These are phyloP conservation scores for Drosophila algonquin DNA, from an alignment of 2,888 invertebrate species.

Conservation along the genomic window DNA sequence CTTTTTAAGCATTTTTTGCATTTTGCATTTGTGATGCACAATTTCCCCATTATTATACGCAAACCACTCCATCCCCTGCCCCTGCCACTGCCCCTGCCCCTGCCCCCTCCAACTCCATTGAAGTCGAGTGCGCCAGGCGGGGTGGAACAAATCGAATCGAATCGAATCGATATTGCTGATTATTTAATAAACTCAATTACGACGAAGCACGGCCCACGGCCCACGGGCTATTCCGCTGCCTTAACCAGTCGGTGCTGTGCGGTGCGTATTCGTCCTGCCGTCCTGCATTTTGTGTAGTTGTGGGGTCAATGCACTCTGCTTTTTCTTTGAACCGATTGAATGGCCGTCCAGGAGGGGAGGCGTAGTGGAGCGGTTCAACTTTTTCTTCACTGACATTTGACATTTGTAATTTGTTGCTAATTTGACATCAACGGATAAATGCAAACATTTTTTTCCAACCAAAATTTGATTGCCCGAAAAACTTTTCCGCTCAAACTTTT, in stretches of 20 bases:
- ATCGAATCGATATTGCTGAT: constrained; percentile 77
- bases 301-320: constrained; percentile 57
- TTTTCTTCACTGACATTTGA: constrained; percentile 68
- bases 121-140: constrained; percentile 19
- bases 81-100: too few relatives aligned
- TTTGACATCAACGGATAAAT: constrained; percentile 58
- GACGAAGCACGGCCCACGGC: constrained; percentile 41
- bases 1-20: constrained; percentile 55
- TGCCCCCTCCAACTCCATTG: constrained; percentile 5
- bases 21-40: constrained; percentile 61
- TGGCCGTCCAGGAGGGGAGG: neutral
- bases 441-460: constrained; percentile 12
- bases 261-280: constrained; percentile 17
- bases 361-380: constrained; percentile 26
- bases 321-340: constrained; percentile 37
- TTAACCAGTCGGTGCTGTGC: constrained; percentile 24
- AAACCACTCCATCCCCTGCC: neutral
- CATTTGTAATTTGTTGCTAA: constrained; percentile 73
- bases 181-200: constrained; percentile 77
- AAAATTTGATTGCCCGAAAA: constrained; percentile 15
- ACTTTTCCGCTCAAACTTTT: constrained; percentile 10
- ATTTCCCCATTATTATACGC: constrained; percentile 47
- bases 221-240: constrained; percentile 9
- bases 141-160: constrained; percentile 22
- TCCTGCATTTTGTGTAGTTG: constrained; percentile 1